Conservation (phyloP, 2,888 invertebrate species). For the Orthosia cruda region DNA sequence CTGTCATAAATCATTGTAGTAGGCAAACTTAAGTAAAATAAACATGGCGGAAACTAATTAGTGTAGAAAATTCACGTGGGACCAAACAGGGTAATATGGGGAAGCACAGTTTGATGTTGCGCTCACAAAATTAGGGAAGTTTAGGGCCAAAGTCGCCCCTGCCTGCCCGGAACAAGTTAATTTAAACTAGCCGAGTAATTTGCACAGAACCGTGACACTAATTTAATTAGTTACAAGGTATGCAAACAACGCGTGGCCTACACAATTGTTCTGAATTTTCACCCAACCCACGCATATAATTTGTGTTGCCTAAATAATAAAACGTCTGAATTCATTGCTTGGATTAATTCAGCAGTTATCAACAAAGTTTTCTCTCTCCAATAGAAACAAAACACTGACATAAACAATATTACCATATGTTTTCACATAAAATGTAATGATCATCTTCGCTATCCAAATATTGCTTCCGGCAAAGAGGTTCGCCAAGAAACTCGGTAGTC, state of each 20-base stretch:
- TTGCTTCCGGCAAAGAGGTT: slow-evolving; percentile 36
- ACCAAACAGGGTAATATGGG: slow-evolving; percentile 89
- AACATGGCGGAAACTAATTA: slow-evolving; percentile 90
- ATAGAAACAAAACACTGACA: not conserved
- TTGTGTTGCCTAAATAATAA: slow-evolving; percentile 19
- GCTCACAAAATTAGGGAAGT: slow-evolving; percentile 91
- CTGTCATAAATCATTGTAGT: slow-evolving; percentile 87
- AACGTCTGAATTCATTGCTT: slow-evolving; percentile 7
- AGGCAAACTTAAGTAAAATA: slow-evolving; percentile 89
- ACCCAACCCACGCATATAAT: slow-evolving; percentile 16
- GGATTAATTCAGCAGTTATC: not conserved
- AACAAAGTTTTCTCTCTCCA: not conserved
- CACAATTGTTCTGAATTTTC: slow-evolving; percentile 67
- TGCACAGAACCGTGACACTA: slow-evolving; percentile 89
- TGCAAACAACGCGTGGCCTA: slow-evolving; percentile 81
- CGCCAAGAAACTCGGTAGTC: slow-evolving; percentile 40
- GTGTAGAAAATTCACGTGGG: slow-evolving; percentile 91
- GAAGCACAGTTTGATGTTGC: slow-evolving; percentile 91
- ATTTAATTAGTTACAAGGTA: slow-evolving; percentile 89
- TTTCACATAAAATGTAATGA: slow-evolving; percentile 23
- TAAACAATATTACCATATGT: slow-evolving; percentile 21
- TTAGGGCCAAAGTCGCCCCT: slow-evolving; percentile 89
- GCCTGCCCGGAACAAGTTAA: slow-evolving; percentile 90
- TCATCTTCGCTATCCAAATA: slow-evolving; percentile 35
- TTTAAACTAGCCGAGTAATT: slow-evolving; percentile 90